Evolutionary conservation across 2,113 vertebrate species (phyloP), one percentile per base, ranked within the genome.

Genomic region (Osmerus mordax): DNA sequence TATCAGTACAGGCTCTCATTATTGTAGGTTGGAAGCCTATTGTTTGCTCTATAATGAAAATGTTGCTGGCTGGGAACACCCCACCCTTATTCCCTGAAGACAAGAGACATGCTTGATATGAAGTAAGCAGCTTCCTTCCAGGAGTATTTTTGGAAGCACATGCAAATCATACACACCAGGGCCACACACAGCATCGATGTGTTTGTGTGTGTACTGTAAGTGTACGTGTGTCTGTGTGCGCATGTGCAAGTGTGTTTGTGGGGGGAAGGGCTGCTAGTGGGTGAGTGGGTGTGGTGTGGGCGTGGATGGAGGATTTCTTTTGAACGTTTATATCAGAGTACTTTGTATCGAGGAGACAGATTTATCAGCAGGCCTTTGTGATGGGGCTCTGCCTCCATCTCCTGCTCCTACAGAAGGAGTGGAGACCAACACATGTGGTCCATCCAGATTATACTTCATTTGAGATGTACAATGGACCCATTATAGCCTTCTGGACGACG

Each of bases 311-410:
- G 41, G 41, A 47, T 47, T 47, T 47, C 41, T 47, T 47, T 47
- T 47, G 41, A 47, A 47, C 41, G 1, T 47, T 47, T 47, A 11
- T 47, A 47, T 47, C 29, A 72, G 60, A 69, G 69, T 71, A 83
- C 78, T 81, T 85, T 86, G 86, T 84, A 47, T 47, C 77, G 67
- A 65, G 21, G 54, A 75, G 87, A 81, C 83, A 91, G 89, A 91
- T 92, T 92, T 91, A 90, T 89, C 81, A 82, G 79, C 62, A 56
- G 58, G 71, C 85, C 79, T 89, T 88, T 91, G 88, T 91, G 79
- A 75, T 65, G 3, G 21, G 71, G 80, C 75, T 80, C 54, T 56
- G 67, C 73, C 66, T 71, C 52, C 77, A 77, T 29, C 79, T 81
- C 83, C 86, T 74, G 71, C 83, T 84, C 76, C 67, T 70, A 65